phyloP scores from a whole-genome alignment of 2,113 vertebrate genomes.

The Eira barbara region DNA sequence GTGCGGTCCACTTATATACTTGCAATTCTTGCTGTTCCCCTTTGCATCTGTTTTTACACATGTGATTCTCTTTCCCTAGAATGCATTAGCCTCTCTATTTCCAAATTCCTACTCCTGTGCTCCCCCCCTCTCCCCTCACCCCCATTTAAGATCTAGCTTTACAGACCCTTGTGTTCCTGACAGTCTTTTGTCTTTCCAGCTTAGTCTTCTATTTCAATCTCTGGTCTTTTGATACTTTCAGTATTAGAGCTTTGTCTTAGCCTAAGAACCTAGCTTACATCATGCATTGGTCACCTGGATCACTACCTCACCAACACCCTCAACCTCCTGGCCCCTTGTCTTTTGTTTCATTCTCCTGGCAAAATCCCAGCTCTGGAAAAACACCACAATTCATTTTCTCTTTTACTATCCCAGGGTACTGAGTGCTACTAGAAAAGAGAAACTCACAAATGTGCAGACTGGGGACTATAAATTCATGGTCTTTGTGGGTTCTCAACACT shows the following conservation, averaged over 20 bases:
- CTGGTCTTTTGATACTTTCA: not conserved
- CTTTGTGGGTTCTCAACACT: conserved; percentile 30
- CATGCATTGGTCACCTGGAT: not conserved
- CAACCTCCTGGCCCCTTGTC: not conserved
- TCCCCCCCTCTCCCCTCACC: accelerated
- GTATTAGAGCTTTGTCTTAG: not conserved
- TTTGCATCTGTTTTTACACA: not conserved
- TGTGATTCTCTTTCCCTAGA: not conserved
- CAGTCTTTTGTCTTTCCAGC: not conserved
- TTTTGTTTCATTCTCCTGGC: not conserved
- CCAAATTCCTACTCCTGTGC: not conserved
- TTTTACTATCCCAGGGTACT: not conserved
- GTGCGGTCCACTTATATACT: not conserved
- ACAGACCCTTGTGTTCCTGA: not conserved
- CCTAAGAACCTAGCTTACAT: not conserved
- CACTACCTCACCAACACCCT: not conserved
- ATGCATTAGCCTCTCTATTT: not conserved
- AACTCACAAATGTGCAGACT: not conserved
- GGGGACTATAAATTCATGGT: conserved; percentile 21
- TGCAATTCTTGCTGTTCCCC: not conserved
- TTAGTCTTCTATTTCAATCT: not conserved
- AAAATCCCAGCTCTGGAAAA: conserved; percentile 25
- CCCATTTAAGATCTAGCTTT: not conserved
- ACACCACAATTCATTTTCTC: conserved; percentile 7
- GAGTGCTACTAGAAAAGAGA: conserved; percentile 24